These are phyloP conservation scores for Struthio camelus DNA, from an alignment of 2,113 vertebrate species.

Conservation along the genomic window DNA sequence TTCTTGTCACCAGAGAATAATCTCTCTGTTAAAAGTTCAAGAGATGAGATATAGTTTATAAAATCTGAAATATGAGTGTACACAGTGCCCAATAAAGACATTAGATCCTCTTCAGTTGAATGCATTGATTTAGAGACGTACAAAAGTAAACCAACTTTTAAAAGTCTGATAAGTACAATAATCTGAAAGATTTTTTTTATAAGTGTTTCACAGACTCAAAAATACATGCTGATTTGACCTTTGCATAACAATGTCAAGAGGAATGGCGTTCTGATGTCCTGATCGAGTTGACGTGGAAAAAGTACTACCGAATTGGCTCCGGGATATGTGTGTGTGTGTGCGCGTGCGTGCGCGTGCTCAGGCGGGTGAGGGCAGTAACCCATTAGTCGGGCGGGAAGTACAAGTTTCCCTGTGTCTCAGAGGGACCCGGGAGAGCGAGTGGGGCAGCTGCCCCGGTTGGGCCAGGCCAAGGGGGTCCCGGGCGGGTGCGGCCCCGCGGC, in stretches of 20 bases:
- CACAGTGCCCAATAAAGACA: background rate
- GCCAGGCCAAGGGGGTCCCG: accelerated
- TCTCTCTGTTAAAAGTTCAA: background rate
- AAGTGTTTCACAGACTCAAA: background rate
- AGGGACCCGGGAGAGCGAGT: too few species aligned
- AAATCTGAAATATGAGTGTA: background rate
- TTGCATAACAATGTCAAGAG: accelerated
- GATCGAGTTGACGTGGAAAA: accelerated
- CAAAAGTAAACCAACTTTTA: background rate
- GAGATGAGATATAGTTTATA: background rate
- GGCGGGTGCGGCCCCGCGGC: background rate
- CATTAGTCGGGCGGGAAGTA: background rate
- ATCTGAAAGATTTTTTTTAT: background rate
- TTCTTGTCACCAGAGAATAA: background rate
- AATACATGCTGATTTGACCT: accelerated
- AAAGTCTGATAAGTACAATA: background rate
- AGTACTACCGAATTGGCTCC: background rate
- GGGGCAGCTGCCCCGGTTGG: too few species aligned
- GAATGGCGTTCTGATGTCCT: background rate
- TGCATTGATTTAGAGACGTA: background rate
- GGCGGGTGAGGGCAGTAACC: background rate
- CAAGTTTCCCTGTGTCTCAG: background rate
- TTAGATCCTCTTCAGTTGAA: background rate
- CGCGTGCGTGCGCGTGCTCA: too few species aligned
- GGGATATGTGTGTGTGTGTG: too few species aligned